These are phyloP conservation scores for Maniola jurtina DNA, from an alignment of 1,140 invertebrate species.

Conservation along the genomic window DNA sequence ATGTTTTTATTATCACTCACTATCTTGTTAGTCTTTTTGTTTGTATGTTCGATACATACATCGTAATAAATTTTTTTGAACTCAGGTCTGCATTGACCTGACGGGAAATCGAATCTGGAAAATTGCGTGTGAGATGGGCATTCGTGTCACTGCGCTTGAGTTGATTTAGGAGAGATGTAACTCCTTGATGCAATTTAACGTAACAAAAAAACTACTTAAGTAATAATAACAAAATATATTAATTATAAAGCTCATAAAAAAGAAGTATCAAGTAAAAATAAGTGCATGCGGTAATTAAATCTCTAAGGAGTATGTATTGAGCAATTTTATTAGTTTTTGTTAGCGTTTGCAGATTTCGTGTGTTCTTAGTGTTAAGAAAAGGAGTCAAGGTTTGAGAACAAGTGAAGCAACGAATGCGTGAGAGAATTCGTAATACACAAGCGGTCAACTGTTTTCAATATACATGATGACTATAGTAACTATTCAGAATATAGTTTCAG, in stretches of 20 bases:
- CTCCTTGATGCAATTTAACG: background rate
- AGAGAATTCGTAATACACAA: conserved; percentile 48
- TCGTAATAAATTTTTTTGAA: no score
- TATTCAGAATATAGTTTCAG: no score
- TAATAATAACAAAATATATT: background rate
- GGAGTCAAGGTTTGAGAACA: conserved; percentile 53
- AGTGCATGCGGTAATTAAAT: conserved; percentile 15
- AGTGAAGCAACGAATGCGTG: conserved; percentile 46
- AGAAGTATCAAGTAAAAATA: conserved; percentile 3
- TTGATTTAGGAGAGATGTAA: background rate
- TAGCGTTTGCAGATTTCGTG: conserved; percentile 22
- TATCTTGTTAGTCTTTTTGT: no score
- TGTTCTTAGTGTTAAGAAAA: conserved; percentile 43
- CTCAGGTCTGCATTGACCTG: no score
- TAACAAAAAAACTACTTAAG: background rate
- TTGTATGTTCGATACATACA: no score
- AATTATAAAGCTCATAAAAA: conserved; percentile 1
- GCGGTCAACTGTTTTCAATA: conserved; percentile 15
- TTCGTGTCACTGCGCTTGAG: no score
- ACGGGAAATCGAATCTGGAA: no score
- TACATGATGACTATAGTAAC: background rate
- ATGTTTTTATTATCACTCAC: no score
- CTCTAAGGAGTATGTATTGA: conserved; percentile 16
- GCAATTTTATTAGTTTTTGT: conserved; percentile 19
- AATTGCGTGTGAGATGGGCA: no score